Conservation (phyloP, 1,140 invertebrate genomes). For the Dolichoris vasculosae region DNA sequence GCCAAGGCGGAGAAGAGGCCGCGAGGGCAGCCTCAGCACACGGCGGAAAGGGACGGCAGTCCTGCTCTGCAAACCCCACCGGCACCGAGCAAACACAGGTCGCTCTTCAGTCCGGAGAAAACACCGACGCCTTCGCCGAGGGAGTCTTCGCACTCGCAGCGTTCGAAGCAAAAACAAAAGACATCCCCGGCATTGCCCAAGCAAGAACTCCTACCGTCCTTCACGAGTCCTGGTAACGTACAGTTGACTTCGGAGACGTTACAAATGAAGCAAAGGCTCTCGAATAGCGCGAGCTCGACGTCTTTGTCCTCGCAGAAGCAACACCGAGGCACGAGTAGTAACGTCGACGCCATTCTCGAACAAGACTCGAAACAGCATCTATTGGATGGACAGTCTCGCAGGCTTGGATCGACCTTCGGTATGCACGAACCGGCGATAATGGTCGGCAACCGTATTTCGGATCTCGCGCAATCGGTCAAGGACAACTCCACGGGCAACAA, state of each 20-base stretch:
- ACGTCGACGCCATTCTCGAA: background rate
- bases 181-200: constrained; percentile 59
- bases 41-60: constrained; percentile 41
- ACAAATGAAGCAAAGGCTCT: constrained; percentile 31
- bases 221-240: constrained; percentile 1
- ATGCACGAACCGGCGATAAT: background rate
- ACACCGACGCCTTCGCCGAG: constrained; percentile 54
- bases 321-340: constrained; percentile 13
- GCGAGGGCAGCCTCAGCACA: constrained; percentile 49
- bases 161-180: constrained; percentile 65
- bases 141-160: constrained; percentile 57
- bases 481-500: constrained; percentile 17
- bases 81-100: constrained; percentile 60
- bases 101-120: constrained; percentile 76
- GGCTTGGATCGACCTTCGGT: background rate
- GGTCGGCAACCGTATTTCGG: constrained; percentile 4
- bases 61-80: constrained; percentile 55
- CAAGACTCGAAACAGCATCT: constrained; percentile 24
- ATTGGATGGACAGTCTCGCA: constrained; percentile 13
- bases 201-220: constrained; percentile 11
- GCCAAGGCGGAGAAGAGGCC: constrained; percentile 60
- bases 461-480: background rate
- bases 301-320: constrained; percentile 29
- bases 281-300: constrained; percentile 9
- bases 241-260: background rate